phyloP scores from a whole-genome alignment of 1,140 invertebrate species.

The Sinonovacula constricta region DNA sequence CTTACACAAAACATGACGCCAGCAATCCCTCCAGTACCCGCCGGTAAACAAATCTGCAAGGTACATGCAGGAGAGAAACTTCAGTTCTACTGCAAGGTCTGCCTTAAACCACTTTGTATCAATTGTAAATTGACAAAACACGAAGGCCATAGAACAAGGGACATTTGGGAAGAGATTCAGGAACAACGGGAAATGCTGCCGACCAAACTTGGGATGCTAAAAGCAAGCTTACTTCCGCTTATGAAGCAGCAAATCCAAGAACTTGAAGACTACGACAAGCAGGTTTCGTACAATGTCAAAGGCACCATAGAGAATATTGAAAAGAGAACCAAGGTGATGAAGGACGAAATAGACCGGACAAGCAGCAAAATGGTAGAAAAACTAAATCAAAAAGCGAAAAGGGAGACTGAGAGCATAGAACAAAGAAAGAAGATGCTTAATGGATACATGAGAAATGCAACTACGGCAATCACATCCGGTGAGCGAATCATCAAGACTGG shows the following conservation, averaged over 20 bases:
- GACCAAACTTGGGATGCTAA: constrained; percentile 20
- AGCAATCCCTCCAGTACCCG: background rate
- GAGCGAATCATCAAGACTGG: constrained; percentile 25
- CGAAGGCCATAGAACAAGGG: constrained; percentile 42
- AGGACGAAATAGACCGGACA: constrained; percentile 43
- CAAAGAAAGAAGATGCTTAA: constrained; percentile 13
- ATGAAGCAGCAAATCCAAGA: constrained; percentile 34
- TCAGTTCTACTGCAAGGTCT: constrained; percentile 41
- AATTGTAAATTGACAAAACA: constrained; percentile 48
- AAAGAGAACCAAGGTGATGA: constrained; percentile 20
- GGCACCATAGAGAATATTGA: constrained; percentile 31
- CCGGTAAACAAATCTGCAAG: constrained; percentile 16
- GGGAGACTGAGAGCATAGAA: constrained; percentile 4
- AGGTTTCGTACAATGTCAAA: constrained; percentile 26
- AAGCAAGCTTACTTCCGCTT: constrained; percentile 29
- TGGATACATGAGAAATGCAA: constrained; percentile 27
- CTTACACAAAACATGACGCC: background rate
- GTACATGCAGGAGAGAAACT: constrained; percentile 33
- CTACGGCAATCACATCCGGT: constrained; percentile 17
- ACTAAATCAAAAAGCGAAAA: constrained; percentile 29
- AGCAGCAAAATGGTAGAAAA: constrained; percentile 28
- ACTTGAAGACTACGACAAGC: constrained; percentile 21
- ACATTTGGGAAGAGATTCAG: constrained; percentile 29
- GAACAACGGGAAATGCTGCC: constrained; percentile 41
- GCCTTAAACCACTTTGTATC: constrained; percentile 26